Conservation (phyloP, 2,113 vertebrate species). For the Eublepharis macularius region DNA sequence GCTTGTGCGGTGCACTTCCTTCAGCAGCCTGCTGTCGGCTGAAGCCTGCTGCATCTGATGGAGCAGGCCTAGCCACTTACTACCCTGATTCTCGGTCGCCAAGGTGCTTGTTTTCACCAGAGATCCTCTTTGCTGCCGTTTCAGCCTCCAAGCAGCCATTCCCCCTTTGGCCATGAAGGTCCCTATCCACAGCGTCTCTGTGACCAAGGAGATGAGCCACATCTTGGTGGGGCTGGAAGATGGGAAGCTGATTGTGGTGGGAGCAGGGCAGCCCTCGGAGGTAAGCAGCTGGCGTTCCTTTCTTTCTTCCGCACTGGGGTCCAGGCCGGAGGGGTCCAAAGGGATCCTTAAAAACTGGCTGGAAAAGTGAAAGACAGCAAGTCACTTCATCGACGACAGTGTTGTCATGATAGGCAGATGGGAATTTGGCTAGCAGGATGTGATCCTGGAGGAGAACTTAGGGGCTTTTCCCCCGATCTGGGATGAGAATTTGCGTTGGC, state of each 20-base stretch:
- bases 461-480: not conserved
- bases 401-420: not conserved
- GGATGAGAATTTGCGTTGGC: not conserved
- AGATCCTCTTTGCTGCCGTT: fast-evolving
- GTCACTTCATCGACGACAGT: not conserved
- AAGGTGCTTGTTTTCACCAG: fast-evolving
- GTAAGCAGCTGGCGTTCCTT: slow-evolving; percentile 64
- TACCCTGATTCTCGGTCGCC: too few relatives aligned
- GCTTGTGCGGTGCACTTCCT: not conserved
- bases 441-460: too few relatives aligned
- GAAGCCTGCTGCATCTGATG: not conserved
- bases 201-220: slow-evolving; percentile 96
- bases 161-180: slow-evolving; percentile 87
- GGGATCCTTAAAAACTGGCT: not conserved
- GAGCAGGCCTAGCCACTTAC: not conserved
- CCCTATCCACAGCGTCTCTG: slow-evolving; percentile 87
- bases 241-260: slow-evolving; percentile 95
- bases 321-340: fast-evolving
- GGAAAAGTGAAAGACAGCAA: not conserved
- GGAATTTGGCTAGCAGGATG: not conserved
- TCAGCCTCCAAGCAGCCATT: slow-evolving; percentile 76
- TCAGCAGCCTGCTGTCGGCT: not conserved
- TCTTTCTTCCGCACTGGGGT: too few relatives aligned
- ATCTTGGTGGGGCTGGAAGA: slow-evolving; percentile 93
- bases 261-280: slow-evolving; percentile 91